A percentile compares a stretch with the other conserved stretches of the same genome.
Evolutionary conservation across 64 coral and sea anemone species (phyloP).

Genomic region (Montipora foliosa): DNA sequence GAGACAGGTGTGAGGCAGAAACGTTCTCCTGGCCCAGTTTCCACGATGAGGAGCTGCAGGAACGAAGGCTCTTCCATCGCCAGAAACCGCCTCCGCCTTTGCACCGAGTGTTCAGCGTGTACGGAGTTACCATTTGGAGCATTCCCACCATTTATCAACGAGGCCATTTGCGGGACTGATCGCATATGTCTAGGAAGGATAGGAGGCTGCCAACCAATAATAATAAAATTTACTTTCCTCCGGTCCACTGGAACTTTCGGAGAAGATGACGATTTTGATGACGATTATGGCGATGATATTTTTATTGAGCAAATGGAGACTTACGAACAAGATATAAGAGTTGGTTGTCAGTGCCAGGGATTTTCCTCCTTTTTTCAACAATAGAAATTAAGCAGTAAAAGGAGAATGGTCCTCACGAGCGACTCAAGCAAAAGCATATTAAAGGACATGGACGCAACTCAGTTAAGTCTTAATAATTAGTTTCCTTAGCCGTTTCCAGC

Average conservation of each 20-base stretch:
- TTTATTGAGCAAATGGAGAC: not conserved
- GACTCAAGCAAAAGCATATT: not conserved
- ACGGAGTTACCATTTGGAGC: not conserved
- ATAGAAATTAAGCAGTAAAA: not conserved
- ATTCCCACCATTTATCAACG: conserved; percentile 47
- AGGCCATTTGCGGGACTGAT: conserved; percentile 1
- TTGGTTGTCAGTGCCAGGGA: conserved; percentile 19
- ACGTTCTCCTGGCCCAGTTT: not conserved
- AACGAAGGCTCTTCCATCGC: not conserved
- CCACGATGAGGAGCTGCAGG: not conserved
- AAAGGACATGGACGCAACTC: not conserved
- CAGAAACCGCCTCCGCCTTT: not conserved
- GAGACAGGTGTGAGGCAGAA: not conserved
- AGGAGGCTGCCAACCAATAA: conserved; percentile 5
- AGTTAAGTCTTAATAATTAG: too few relatives aligned
- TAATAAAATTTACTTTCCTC: conserved; percentile 10
- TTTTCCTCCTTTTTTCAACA: not conserved
- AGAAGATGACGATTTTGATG: not conserved
- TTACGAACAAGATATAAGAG: not conserved
- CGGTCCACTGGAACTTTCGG: not conserved
- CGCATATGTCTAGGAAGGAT: not conserved
- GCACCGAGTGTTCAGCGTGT: conserved; percentile 32
- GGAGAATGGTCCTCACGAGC: not conserved
- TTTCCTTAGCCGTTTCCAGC: too few relatives aligned
- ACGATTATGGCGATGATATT: not conserved